Conservation (phyloP, 2,888 invertebrate genomes). For the Scaptomyza flava region DNA sequence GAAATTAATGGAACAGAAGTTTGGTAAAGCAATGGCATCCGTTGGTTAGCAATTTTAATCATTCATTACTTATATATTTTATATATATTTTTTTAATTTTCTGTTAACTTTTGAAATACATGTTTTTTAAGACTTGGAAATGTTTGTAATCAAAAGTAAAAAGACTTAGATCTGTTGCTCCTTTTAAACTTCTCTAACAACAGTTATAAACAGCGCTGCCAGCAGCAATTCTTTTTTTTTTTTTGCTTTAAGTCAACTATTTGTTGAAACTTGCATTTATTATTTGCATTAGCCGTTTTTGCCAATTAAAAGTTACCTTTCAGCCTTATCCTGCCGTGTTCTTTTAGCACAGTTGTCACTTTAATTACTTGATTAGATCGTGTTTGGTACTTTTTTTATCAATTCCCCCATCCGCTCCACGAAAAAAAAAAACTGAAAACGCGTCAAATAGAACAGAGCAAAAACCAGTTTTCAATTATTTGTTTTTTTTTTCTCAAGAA, state of each 20-base stretch:
- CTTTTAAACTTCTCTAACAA: not conserved
- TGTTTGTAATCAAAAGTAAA: no score
- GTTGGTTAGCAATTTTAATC: no score
- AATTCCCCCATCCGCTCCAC: conserved; percentile 3
- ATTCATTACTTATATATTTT: conserved; percentile 6
- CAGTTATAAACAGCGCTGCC: not conserved
- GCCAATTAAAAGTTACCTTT: conserved; percentile 49
- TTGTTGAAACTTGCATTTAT: not conserved
- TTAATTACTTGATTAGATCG: conserved; percentile 61
- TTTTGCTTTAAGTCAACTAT: not conserved
- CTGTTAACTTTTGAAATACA: no score
- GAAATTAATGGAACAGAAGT: no score
- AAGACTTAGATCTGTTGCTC: no score
- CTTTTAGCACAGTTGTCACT: conserved; percentile 39
- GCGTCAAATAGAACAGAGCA: conserved; percentile 50
- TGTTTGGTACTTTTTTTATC: conserved; percentile 17
- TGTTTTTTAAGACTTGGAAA: no score
- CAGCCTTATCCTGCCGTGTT: conserved; percentile 19
- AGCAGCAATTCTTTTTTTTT: not conserved
- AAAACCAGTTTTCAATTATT: conserved; percentile 46
- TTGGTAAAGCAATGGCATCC: no score
- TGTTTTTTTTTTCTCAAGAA: conserved; percentile 23
- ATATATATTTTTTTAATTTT: not conserved
- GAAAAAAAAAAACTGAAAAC: conserved; percentile 32
- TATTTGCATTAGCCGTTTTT: conserved; percentile 11